Conservation (phyloP, 2,888 invertebrate genomes). For the Ypsolopha sequella region DNA sequence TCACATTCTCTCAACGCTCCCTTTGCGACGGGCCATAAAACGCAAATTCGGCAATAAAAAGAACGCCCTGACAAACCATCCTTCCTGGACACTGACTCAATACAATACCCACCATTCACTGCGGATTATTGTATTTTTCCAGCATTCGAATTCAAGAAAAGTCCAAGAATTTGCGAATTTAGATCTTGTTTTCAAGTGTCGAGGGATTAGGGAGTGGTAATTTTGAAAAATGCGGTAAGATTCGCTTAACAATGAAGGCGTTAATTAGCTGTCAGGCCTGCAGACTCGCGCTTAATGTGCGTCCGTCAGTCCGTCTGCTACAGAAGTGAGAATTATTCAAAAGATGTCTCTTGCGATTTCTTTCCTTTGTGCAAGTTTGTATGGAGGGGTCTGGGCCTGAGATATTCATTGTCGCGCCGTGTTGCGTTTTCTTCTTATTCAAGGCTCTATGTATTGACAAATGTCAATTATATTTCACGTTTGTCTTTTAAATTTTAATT, state of each 20-base stretch:
- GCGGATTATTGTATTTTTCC: slow-evolving; percentile 68
- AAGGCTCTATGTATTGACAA: slow-evolving; percentile 1
- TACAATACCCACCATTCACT: slow-evolving; percentile 61
- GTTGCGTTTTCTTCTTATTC: background rate
- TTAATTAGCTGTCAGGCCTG: slow-evolving; percentile 68
- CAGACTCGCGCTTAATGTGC: slow-evolving; percentile 40
- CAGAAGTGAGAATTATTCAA: slow-evolving; percentile 65
- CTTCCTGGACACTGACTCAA: slow-evolving; percentile 69
- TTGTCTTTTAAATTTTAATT: background rate
- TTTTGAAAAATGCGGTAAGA: slow-evolving; percentile 32
- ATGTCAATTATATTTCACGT: slow-evolving; percentile 1
- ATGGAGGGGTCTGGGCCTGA: slow-evolving; percentile 3
- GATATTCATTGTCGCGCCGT: background rate
- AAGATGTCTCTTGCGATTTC: slow-evolving; percentile 60
- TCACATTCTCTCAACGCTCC: slow-evolving; percentile 51
- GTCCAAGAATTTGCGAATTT: slow-evolving; percentile 12
- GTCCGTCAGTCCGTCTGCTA: slow-evolving; percentile 39
- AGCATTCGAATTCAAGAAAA: slow-evolving; percentile 44
- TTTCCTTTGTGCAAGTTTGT: slow-evolving; percentile 42
- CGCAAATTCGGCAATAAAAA: slow-evolving; percentile 69
- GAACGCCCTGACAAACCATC: slow-evolving; percentile 60
- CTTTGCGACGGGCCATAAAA: slow-evolving; percentile 59
- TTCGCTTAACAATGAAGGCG: slow-evolving; percentile 62
- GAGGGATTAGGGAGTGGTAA: background rate
- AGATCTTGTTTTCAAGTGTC: background rate